phyloP scores from a whole-genome alignment of 1,140 invertebrate genomes.

The Drosophila santomea region DNA sequence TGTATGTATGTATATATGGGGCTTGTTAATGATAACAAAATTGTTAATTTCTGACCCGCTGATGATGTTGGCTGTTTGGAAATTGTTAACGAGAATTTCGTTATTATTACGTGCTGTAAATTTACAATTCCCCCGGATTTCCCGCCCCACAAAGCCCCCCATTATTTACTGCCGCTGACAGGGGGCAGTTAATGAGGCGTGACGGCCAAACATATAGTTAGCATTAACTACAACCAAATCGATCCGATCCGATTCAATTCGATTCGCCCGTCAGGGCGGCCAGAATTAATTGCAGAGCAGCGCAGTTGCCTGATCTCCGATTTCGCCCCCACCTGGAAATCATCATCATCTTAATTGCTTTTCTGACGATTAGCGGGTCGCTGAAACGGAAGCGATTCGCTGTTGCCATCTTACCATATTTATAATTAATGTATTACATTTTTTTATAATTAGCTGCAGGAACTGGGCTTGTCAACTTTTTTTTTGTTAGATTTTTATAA shows the following conservation, averaged over 20 bases:
- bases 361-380: constrained; percentile 29
- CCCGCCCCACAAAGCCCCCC: not conserved
- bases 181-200: constrained; percentile 41
- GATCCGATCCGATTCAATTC: constrained; percentile 6
- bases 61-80: constrained; percentile 23
- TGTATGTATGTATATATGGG: not conserved
- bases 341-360: constrained; percentile 32
- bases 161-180: constrained; percentile 21
- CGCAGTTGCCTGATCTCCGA: constrained; percentile 18
- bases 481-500: constrained; percentile 3
- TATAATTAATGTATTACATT: constrained; percentile 11
- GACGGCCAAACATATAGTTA: constrained; percentile 44
- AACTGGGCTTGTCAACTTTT: constrained; percentile 9
- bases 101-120: constrained; percentile 50
- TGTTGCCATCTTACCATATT: constrained; percentile 19
- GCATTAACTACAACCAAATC: constrained; percentile 24
- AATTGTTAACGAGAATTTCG: constrained; percentile 44
- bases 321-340: constrained; percentile 21
- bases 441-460: constrained; percentile 1
- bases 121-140: constrained; percentile 30
- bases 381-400: constrained; percentile 29
- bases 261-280: not conserved
- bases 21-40: constrained; percentile 50
- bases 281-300: constrained; percentile 22
- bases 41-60: constrained; percentile 33